Evolutionary conservation across 2,113 vertebrate genomes (phyloP).

Genomic region (Chrysemys picta): DNA sequence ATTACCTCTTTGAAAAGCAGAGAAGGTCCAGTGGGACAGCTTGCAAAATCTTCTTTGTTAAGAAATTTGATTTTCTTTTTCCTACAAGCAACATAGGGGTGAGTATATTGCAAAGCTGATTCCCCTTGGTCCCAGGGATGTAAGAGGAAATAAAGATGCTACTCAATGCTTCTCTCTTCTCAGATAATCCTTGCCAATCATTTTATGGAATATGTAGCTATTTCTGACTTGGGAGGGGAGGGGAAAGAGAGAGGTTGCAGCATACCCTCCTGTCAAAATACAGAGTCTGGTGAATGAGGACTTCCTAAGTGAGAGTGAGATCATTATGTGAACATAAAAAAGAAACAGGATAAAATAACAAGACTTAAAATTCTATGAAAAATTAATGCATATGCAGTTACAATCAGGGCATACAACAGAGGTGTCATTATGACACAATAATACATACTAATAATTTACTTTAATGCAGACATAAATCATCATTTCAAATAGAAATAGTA

Average conservation of each 20-base stretch:
- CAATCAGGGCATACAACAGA: not conserved
- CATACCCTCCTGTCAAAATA: conserved; percentile 7
- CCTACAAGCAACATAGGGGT: not conserved
- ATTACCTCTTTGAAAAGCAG: conserved; percentile 13
- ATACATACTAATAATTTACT: conserved; percentile 33
- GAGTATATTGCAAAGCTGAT: not conserved
- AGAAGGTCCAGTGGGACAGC: not conserved
- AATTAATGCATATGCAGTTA: conserved; percentile 19
- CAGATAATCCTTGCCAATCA: conserved; percentile 6
- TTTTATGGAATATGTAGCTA: not conserved
- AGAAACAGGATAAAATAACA: not conserved
- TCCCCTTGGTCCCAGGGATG: not conserved
- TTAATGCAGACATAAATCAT: not conserved
- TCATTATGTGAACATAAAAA: not conserved
- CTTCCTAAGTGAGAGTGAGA: not conserved
- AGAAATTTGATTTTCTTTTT: not conserved
- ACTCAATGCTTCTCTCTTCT: not conserved
- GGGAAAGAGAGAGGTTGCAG: not conserved
- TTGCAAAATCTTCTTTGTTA: not conserved
- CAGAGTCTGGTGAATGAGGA: not conserved
- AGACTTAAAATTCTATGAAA: conserved; percentile 15
- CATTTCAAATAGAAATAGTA: conserved; percentile 42
- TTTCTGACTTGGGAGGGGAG: not conserved
- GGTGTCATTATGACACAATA: not conserved
- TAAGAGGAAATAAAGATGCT: not conserved